Evolutionary conservation across 1,140 invertebrate genomes (phyloP), one percentile per base, ranked within the genome.

Genomic region (Tyrophagus putrescentiae): DNA sequence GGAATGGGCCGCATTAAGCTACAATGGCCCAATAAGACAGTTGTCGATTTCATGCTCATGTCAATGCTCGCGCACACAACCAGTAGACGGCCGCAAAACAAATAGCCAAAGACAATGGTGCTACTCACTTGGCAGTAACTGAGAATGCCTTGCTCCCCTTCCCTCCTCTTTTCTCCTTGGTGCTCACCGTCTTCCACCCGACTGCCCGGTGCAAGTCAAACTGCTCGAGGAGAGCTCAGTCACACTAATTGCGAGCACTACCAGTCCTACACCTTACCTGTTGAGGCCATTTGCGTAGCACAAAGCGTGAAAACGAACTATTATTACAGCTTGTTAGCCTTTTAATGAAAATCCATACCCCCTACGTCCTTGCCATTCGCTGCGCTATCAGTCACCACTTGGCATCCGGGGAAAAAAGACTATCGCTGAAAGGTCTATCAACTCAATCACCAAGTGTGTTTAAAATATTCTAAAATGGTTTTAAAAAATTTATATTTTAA

Each of bases 31-130:
- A 48, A 48, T 48, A 48, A 48, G 45, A 48, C 45, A 48, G 45
- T 48, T 48, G 45, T 48, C 45, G 45, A 48, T 48, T 48, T 48
- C 45, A 48, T 48, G 45, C 45, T 48, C 45, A 48, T 48, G 45
- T 7, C 7, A 48, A 48, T 7, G 45, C 45, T 7, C 7, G 31
- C 45, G 45, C n/a, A n/a, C n/a, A n/a, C n/a, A n/a, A n/a, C n/a
- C n/a, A n/a, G 45, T 48, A 48, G 31, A 7, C 18, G 45, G 31
- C 31, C 7, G 45, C 45, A 25, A 48, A 48, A 48, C 45, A 48
- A 48, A 48, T 48, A 48, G 7, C 45, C 31, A 48, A n/a, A 48
- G 45, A 48, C 45, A 48, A 48, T 48, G 45, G 7, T 6, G 36
- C 36, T 39, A 39, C 36, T 39, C 36, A 13, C 13, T 39, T 39